Evolutionary conservation across 2,888 invertebrate genomes (phyloP).

Genomic region (Cryptocephalus primarius): DNA sequence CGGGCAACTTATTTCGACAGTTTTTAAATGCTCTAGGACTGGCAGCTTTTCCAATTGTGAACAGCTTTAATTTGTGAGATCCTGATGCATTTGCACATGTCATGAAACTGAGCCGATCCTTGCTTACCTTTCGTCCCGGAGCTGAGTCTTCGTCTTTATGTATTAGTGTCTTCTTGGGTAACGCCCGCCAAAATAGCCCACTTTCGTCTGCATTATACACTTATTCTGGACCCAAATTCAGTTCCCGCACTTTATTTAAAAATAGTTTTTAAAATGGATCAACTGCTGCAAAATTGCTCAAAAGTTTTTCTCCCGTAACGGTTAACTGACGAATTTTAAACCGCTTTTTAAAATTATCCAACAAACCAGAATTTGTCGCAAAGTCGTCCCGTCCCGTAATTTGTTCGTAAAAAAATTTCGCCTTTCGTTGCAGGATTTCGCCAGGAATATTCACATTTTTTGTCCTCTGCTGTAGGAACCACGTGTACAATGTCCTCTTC

Average conservation of each 20-base stretch:
- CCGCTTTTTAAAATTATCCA: slow-evolving; percentile 9
- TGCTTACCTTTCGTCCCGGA: slow-evolving; percentile 4
- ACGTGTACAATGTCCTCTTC: slow-evolving; percentile 5
- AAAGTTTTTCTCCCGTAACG: slow-evolving; percentile 7
- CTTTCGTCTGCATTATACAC: slow-evolving; percentile 11
- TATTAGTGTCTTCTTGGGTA: slow-evolving; percentile 5
- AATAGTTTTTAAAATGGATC: slow-evolving; percentile 4
- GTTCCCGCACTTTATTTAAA: slow-evolving; percentile 4
- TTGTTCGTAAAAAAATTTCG: slow-evolving; percentile 6
- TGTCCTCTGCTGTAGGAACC: slow-evolving; percentile 5
- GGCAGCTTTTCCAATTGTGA: background rate
- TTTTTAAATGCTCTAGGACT: background rate
- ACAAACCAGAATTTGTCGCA: slow-evolving; percentile 8
- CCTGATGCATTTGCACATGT: background rate
- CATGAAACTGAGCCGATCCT: background rate
- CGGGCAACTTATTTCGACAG: background rate
- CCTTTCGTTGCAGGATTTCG: slow-evolving; percentile 5
- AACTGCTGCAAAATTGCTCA: slow-evolving; percentile 6
- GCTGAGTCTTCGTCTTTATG: slow-evolving; percentile 1
- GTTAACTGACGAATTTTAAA: slow-evolving; percentile 6
- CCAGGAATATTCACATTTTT: background rate
- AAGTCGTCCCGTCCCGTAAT: slow-evolving; percentile 7
- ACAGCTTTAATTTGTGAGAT: background rate
- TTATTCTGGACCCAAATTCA: slow-evolving; percentile 4
- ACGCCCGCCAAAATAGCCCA: slow-evolving; percentile 8